Base-by-base conservation (phyloP, 2,888 invertebrate genomes). In the Theretra japonica region DNA sequence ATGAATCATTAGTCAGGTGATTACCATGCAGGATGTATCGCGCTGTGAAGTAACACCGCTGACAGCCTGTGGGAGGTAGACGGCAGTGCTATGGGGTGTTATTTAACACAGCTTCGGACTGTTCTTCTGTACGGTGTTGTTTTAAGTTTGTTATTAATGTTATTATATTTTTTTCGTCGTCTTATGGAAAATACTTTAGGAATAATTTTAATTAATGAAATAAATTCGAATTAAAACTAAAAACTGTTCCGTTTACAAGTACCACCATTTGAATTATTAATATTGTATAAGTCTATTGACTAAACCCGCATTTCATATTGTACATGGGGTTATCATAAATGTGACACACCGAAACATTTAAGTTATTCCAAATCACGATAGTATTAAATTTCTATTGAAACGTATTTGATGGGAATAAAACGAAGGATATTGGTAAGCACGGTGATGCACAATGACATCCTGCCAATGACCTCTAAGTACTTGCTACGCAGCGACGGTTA, bases 391-490 rank as follows among this genome's bases (percentile, higher is more conserved):
- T 58, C 11, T 28, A 15, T 23, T 11, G 15, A 21, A 19, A 33
- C 33, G 6, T 19, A 0, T 28, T 25, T 25, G 21, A 28, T 53
- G 11, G 25, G 25, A 59, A 59, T 25, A 33, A 21, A n/a, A 8
- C 8, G 11, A 48, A 48, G 19, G 60, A 23, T 50, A 59, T 53
- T 62, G 70, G 70, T 70, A 28, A 53, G 30, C 53, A 50, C 28
- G 62, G 79, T 74, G 72, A 85, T 88, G 84, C 83, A 74, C 76
- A 75, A 82, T 82, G 82, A 86, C 82, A 88, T 92, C 89, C 92
- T 90, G 92, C 88, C 92, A 92, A 91, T 89, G 91, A 92, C 92
- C 92, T 88, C 88, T 88, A 91, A 85, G 87, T 87, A 80, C 77
- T 75, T 77, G 71, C 74, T 75, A 76, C 75, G 77, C 77, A 78